Evolutionary conservation across 2,888 invertebrate species (phyloP).

Genomic region (Nomada hirtipes): DNA sequence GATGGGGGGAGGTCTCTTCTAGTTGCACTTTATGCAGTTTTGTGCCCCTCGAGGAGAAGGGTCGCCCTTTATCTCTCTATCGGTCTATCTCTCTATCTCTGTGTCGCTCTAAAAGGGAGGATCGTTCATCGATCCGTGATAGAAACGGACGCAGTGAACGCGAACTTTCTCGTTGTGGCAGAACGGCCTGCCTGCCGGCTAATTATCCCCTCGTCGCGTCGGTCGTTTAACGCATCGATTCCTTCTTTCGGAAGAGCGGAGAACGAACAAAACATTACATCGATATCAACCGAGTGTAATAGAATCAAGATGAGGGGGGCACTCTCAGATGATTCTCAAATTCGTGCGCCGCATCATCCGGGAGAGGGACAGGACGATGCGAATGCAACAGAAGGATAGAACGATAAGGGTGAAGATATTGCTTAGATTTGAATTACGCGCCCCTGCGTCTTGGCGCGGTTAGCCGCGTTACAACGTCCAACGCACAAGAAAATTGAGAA

Average conservation of each 20-base stretch:
- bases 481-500: slow-evolving; percentile 8
- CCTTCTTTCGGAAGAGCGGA: slow-evolving; percentile 48
- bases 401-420: not conserved
- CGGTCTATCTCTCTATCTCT: slow-evolving; percentile 2
- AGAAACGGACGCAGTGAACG: slow-evolving; percentile 27
- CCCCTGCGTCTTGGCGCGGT: not conserved
- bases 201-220: slow-evolving; percentile 68
- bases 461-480: not conserved
- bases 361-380: not conserved
- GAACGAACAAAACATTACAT: slow-evolving; percentile 48
- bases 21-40: slow-evolving; percentile 57
- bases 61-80: slow-evolving; percentile 8
- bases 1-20: slow-evolving; percentile 31
- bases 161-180: slow-evolving; percentile 41
- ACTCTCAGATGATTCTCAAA: slow-evolving; percentile 11
- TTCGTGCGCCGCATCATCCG: not conserved
- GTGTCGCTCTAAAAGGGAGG: slow-evolving; percentile 9
- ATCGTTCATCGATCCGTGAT: slow-evolving; percentile 46
- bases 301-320: slow-evolving; percentile 19
- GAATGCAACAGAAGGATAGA: not conserved
- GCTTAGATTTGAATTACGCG: slow-evolving; percentile 12
- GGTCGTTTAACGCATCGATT: slow-evolving; percentile 69
- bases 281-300: slow-evolving; percentile 48
- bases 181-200: slow-evolving; percentile 65
- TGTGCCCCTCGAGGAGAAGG: slow-evolving; percentile 24